A percentile compares a stretch with the other conserved stretches of the same genome.
Conservation (phyloP, 2,888 invertebrate genomes). For the Neocrepidodera transversa region DNA sequence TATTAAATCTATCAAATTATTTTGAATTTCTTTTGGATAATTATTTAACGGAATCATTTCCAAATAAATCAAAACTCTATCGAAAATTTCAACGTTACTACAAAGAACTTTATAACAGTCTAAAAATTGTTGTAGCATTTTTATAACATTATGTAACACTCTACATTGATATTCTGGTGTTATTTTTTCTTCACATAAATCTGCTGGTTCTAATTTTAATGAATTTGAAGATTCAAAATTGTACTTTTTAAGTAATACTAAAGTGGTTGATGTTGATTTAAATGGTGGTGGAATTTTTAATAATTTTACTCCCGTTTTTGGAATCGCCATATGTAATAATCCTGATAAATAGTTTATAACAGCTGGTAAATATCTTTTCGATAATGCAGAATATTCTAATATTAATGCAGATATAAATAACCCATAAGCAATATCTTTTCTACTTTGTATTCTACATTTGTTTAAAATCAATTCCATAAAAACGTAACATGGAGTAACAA, state of each 20-base stretch:
- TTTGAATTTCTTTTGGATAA: constrained; percentile 68
- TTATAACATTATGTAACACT: constrained; percentile 64
- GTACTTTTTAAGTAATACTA: constrained; percentile 61
- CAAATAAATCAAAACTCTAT: constrained; percentile 65
- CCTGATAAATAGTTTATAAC: constrained; percentile 81
- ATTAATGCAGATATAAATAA: constrained; percentile 76
- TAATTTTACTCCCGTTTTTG: constrained; percentile 67
- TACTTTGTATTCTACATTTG: constrained; percentile 68
- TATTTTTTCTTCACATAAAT: constrained; percentile 64
- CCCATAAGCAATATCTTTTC: constrained; percentile 77
- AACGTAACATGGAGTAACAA: constrained; percentile 84
- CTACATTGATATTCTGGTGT: constrained; percentile 72
- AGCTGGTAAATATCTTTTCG: constrained; percentile 83
- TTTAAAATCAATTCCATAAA: constrained; percentile 84
- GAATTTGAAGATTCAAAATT: constrained; percentile 20
- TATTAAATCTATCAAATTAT: constrained; percentile 59
- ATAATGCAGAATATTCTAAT: constrained; percentile 78
- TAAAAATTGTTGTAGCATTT: constrained; percentile 68
- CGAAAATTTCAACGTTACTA: constrained; percentile 60
- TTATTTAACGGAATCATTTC: constrained; percentile 65
- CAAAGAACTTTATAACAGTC: constrained; percentile 59
- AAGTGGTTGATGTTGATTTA: constrained; percentile 59
- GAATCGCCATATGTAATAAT: constrained; percentile 74
- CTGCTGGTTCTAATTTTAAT: constrained; percentile 64
- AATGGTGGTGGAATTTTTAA: constrained; percentile 76